These are phyloP conservation scores for Linurgus olivaceus DNA, from an alignment of 2,797 vertebrate genomes.

Conservation along the genomic window DNA sequence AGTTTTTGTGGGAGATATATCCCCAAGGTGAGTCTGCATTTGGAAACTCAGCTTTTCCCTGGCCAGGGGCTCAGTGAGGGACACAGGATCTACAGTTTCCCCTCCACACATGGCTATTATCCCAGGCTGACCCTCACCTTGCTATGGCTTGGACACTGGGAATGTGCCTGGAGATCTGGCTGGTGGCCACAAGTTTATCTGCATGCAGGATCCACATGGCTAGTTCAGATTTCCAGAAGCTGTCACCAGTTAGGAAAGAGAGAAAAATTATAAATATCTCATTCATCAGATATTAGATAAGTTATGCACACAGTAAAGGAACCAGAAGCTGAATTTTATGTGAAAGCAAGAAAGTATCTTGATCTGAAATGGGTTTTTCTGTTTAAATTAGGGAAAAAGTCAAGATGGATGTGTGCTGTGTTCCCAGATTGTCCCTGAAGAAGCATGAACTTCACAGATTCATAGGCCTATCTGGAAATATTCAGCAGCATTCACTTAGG, in stretches of 20 bases:
- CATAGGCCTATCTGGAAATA: background rate
- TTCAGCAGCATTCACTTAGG: background rate
- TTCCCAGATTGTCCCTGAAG: background rate
- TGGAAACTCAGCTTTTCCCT: background rate
- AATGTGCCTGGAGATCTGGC: accelerated
- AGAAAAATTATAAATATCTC: background rate
- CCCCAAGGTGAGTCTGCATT: background rate
- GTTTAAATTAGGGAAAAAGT: background rate
- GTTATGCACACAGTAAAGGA: background rate
- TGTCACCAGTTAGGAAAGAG: background rate
- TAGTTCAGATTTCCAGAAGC: background rate
- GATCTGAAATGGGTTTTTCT: background rate
- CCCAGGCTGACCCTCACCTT: background rate
- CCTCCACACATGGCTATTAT: background rate
- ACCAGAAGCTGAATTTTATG: background rate
- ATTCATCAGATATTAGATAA: background rate
- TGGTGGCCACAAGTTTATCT: background rate
- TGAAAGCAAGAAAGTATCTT: background rate
- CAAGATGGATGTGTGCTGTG: background rate
- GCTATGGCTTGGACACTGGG: background rate
- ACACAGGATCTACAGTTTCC: background rate
- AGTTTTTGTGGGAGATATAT: background rate
- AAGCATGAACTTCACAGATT: background rate
- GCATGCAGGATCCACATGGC: background rate
- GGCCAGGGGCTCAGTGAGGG: background rate